These are phyloP conservation scores for Carabus problematicus DNA, from an alignment of 2,888 invertebrate species.

Conservation along the genomic window DNA sequence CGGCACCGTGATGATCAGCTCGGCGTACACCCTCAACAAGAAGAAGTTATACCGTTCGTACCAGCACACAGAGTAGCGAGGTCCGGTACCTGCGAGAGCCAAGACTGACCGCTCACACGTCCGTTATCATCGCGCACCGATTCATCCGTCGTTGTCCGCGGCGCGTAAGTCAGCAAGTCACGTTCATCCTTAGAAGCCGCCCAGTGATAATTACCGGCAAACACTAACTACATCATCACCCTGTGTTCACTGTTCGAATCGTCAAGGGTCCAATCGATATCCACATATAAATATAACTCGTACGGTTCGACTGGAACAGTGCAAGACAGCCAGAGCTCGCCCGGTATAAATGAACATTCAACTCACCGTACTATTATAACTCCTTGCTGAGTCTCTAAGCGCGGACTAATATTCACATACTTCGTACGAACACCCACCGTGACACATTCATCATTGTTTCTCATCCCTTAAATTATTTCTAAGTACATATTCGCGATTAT, in stretches of 20 bases:
- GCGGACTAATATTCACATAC: conserved; percentile 3
- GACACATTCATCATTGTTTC: not conserved
- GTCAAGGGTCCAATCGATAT: conserved; percentile 1
- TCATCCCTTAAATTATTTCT: conserved; percentile 10
- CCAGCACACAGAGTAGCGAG: conserved; percentile 59
- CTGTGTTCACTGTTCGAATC: too few species aligned
- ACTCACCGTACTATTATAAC: not conserved
- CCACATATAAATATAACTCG: conserved; percentile 6
- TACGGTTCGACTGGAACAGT: not conserved
- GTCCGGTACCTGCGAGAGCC: conserved; percentile 18
- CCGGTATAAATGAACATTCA: not conserved
- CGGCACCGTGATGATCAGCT: conserved; percentile 88
- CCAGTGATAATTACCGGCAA: conserved; percentile 8
- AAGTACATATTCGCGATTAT: conserved; percentile 14
- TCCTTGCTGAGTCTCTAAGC: not conserved
- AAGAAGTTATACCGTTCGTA: conserved; percentile 88
- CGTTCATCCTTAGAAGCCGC: conserved; percentile 1
- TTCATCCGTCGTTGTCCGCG: conserved; percentile 8
- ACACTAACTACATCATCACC: not conserved
- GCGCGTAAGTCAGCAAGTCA: too few species aligned
- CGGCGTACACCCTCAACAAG: conserved; percentile 87
- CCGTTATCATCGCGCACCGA: conserved; percentile 7
- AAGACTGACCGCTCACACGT: conserved; percentile 38
- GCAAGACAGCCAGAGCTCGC: too few species aligned
- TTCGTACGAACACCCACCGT: conserved; percentile 16